Conservation (phyloP, 2,888 invertebrate genomes). For the Andrena praecox region DNA sequence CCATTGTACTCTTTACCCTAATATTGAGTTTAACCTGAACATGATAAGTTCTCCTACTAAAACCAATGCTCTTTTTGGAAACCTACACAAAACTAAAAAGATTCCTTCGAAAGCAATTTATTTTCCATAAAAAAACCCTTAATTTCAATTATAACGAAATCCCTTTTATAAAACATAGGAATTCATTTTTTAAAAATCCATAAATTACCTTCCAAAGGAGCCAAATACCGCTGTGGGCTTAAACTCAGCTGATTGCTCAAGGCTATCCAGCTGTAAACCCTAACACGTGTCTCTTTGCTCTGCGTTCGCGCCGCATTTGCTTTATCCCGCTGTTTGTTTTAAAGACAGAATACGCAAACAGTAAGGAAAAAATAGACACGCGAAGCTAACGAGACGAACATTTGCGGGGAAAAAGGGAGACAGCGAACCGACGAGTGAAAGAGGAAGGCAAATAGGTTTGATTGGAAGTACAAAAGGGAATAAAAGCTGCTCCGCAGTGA, state of each 20-base stretch:
- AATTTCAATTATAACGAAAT: no score
- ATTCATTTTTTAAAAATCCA: not conserved
- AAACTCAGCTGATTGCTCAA: not conserved
- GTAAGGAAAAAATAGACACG: slow-evolving; percentile 1
- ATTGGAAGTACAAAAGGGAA: not conserved
- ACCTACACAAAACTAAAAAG: no score
- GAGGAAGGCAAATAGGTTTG: slow-evolving; percentile 1
- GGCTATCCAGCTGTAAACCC: not conserved
- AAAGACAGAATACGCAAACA: not conserved
- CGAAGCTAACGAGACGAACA: not conserved
- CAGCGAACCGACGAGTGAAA: not conserved
- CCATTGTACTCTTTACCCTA: no score
- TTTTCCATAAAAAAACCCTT: no score
- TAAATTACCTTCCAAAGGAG: not conserved
- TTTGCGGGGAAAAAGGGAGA: not conserved
- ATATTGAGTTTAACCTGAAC: no score
- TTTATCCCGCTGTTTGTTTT: not conserved
- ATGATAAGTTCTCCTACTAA: no score
- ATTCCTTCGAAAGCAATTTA: no score
- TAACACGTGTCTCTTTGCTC: not conserved
- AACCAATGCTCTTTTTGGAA: no score
- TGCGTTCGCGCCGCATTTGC: not conserved
- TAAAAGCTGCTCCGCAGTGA: not conserved
- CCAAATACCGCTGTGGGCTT: not conserved
- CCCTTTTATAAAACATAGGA: no score